These are phyloP conservation scores for Acrobasis suavella DNA, from an alignment of 2,888 invertebrate genomes.

Conservation along the genomic window DNA sequence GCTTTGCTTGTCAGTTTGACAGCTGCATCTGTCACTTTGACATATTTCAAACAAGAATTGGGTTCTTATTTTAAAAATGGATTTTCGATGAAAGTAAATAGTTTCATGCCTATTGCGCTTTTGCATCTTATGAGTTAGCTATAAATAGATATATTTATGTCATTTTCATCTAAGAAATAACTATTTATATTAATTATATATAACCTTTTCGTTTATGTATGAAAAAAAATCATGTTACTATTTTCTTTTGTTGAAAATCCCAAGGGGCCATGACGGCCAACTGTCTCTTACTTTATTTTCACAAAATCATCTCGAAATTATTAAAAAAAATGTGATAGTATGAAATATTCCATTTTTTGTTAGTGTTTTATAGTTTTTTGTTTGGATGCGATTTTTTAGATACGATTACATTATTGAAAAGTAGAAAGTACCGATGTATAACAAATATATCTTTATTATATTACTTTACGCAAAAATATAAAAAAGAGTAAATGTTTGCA, in stretches of 20 bases:
- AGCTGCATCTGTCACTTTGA: slow-evolving; percentile 14
- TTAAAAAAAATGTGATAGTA: slow-evolving; percentile 66
- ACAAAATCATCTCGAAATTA: slow-evolving; percentile 35
- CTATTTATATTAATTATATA: not conserved
- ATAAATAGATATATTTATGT: too few relatives aligned
- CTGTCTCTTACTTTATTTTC: not conserved
- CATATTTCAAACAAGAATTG: slow-evolving; percentile 6
- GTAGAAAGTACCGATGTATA: slow-evolving; percentile 6
- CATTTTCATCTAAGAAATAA: too few relatives aligned
- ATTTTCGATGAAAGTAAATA: slow-evolving; percentile 1
- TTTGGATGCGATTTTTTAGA: slow-evolving; percentile 15
- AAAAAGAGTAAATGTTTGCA: not conserved
- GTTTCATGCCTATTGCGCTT: not conserved
- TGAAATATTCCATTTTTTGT: slow-evolving; percentile 72
- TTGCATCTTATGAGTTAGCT: too few relatives aligned
- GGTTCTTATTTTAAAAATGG: not conserved
- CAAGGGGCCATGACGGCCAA: not conserved
- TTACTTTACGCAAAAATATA: not conserved
- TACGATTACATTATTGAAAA: not conserved
- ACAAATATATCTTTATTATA: not conserved
- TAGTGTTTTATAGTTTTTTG: slow-evolving; percentile 55
- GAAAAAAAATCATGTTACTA: not conserved
- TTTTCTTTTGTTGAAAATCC: slow-evolving; percentile 8
- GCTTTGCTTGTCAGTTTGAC: slow-evolving; percentile 18
- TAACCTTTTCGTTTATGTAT: not conserved